Evolutionary conservation across 2,113 vertebrate species (phyloP), one percentile per base, ranked within the genome.

Genomic region (Motacilla alba): DNA sequence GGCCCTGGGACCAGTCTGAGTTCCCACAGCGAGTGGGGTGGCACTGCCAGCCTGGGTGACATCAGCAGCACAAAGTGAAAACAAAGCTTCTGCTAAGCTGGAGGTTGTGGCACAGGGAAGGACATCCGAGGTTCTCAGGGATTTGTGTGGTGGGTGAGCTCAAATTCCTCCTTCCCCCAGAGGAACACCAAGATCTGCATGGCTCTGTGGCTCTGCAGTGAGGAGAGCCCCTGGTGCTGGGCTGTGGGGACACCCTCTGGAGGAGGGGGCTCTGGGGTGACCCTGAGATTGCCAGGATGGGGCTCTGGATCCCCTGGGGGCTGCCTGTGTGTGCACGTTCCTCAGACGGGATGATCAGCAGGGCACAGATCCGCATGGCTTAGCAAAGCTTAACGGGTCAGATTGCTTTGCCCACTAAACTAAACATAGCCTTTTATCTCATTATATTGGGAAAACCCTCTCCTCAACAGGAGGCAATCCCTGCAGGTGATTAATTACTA

Each of bases 401-500:
- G 94, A 43, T 24, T 67, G 90, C 80, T 90, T 83, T 64, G 64
- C 76, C 64, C 91, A 19, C 20, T 69, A 70, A 94, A 63, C 89
- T 92, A 77, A 83, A 96, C 33, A 67, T 63, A 94, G 93, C 35
- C 55, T 52, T 91, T 90, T 59, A 95, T 96, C 92, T 66, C 83
- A 58, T 90, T 96, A 93, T 73, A 41, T 50, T 35, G 59, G 90
- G 11, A 70, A 87, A 93, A 74, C 7, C 23, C 58, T 56, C 33
- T 62, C 43, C 50, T 28, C 44, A 46, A 11, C 44, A 44, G 47
- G 35, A 85, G 20, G 72, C 56, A 77, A 87, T 90, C 33, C 0
- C 69, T 92, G 76, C 44, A 80, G 73, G 47, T 95, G 90, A 78
- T 81, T 94, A 47, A 95, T 89, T 59, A 10, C 52, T 72, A 33